A percentile compares a stretch with the other conserved stretches of the same genome.
Conservation (phyloP, 2,113 vertebrate genomes). For the Aphelocoma coerulescens region DNA sequence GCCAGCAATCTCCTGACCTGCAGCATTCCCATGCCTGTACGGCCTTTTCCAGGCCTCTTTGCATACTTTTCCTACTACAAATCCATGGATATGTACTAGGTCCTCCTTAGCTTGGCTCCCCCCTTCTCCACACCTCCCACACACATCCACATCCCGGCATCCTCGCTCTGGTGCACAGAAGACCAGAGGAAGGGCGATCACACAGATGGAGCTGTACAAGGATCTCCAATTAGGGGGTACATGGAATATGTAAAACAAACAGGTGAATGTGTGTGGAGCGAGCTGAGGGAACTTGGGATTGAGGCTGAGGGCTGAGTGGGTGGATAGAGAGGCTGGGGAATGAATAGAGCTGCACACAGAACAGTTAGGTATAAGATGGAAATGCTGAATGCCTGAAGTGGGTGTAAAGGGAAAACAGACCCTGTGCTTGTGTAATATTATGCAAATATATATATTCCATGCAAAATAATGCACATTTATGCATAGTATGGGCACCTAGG, state of each 20-base stretch:
- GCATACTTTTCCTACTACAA: neutral
- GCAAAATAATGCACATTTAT: constrained; percentile 37
- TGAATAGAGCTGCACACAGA: constrained; percentile 13
- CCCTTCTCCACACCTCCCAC: neutral
- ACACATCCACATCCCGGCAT: neutral
- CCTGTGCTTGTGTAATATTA: constrained; percentile 23
- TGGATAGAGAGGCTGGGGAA: neutral
- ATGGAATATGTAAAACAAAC: neutral
- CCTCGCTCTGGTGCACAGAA: neutral
- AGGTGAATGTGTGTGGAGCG: neutral
- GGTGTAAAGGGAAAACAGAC: constrained; percentile 43
- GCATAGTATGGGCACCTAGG: neutral
- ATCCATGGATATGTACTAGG: neutral
- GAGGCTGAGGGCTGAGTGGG: constrained; percentile 35
- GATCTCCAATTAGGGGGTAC: neutral
- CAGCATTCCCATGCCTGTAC: neutral
- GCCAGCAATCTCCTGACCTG: neutral
- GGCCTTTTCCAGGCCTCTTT: neutral
- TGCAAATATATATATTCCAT: constrained; percentile 39
- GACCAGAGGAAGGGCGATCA: neutral
- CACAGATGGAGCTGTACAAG: neutral
- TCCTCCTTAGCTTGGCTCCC: neutral
- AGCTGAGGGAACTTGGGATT: neutral
- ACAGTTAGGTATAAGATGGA: constrained; percentile 27
- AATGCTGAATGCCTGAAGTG: constrained; percentile 18